Base-by-base conservation (phyloP, 2,113 vertebrate genomes). In the Tinamus guttatus region DNA sequence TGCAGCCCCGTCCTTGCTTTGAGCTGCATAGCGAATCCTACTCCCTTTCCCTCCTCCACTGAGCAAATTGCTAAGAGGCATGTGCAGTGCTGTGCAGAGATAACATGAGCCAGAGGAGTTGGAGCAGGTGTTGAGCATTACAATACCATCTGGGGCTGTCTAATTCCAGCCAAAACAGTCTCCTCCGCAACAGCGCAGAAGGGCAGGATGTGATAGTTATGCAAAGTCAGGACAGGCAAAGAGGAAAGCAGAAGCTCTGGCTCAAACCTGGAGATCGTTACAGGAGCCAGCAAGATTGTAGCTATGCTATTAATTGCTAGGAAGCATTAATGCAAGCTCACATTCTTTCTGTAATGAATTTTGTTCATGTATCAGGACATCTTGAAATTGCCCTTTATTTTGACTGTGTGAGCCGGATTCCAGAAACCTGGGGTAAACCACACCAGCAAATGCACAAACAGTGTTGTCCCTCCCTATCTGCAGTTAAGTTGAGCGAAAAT, bases 331-430 rank as follows among this genome's bases (percentile, higher is more conserved):
- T 36, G 11, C 30, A 78, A 84, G 77, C 22, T 86, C 34, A 47
- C 92, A 89, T 96, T 96, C 88, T 85, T 95, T 86, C 68, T 89
- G 74, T 71, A 94, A 94, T 86, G 95, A 86, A 73, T 93, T 90
- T 71, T 75, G 43, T 58, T 86, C 51, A 78, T 81, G 41, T 93
- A 86, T 63, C 1, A 0, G 87, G 81, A 81, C 85, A 86, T 68
- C 70, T 93, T 90, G 62, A 94, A 90, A 93, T 86, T 0, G 0
- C 43, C 47, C 56, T 78, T 78, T 38, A 52, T 64, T 64, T 70
- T 24, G 40, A 52, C 22, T 38, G 1, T 45, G 11, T 40, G 15
- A 92, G 40, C 20, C 47, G 79, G 47, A 91, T 52, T 79, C 52
- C 93, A 88, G 77, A n/a, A n/a, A n/a, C n/a, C n/a, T n/a, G n/a